Conservation (phyloP, 2,888 invertebrate genomes). For the Odontothrips loti region DNA sequence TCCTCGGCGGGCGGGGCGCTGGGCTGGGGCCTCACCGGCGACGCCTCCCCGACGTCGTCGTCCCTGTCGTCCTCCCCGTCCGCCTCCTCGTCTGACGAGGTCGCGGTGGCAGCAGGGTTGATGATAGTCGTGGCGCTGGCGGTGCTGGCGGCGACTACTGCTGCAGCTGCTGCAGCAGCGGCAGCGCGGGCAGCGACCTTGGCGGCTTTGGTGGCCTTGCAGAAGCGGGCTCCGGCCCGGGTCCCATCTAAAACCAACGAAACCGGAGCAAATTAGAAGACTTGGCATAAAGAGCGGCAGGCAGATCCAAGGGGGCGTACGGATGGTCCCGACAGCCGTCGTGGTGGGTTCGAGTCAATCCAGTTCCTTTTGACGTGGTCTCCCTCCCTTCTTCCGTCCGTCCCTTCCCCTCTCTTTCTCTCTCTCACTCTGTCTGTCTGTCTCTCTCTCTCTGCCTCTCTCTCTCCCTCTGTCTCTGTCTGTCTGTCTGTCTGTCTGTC, state of each 20-base stretch:
- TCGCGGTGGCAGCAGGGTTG: slow-evolving; percentile 63
- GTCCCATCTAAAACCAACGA: slow-evolving; percentile 34
- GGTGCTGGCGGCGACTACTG: slow-evolving; percentile 32
- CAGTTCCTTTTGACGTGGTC: too few species aligned
- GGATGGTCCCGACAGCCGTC: too few species aligned
- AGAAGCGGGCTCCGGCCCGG: slow-evolving; percentile 23
- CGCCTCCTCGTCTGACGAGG: slow-evolving; percentile 50
- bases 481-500: slow-evolving; percentile 27
- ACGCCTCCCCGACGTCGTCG: slow-evolving; percentile 47
- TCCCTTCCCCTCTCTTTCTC: slow-evolving; percentile 30
- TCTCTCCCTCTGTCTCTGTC: slow-evolving; percentile 29
- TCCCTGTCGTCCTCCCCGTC: slow-evolving; percentile 50
- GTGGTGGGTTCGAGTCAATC: too few species aligned
- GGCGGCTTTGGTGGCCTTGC: slow-evolving; percentile 28
- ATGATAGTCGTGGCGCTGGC: slow-evolving; percentile 31
- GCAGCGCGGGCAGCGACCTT: slow-evolving; percentile 33
- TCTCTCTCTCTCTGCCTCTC: too few species aligned
- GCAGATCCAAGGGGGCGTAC: too few species aligned
- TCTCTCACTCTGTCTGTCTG: slow-evolving; percentile 27
- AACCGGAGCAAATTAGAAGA: too few species aligned
- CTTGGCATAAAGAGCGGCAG: too few species aligned
- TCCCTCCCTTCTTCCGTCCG: too few species aligned
- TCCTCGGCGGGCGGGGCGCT: slow-evolving; percentile 33
- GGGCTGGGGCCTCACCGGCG: slow-evolving; percentile 54
- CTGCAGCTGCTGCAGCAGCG: slow-evolving; percentile 37